Evolutionary conservation across 2,797 vertebrate genomes (phyloP), one percentile per base, ranked within the genome.

Genomic region (Manis javanica): DNA sequence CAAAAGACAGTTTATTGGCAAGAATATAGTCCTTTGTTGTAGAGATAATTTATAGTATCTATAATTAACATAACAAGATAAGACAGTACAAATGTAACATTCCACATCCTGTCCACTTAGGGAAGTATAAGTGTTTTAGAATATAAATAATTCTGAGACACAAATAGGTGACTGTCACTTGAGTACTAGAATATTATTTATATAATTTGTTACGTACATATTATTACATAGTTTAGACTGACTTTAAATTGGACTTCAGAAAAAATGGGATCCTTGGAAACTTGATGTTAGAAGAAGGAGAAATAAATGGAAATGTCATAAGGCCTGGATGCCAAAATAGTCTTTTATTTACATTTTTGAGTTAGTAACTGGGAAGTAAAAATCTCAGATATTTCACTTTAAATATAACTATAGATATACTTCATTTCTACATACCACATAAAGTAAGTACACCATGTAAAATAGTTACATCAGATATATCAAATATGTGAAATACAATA

Each of bases 71-170:
- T 51, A 72, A 71, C 16, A 75, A 66, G 31, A 87, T 37, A 11
- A 78, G 18, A 93, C 39, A 86, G 92, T 46, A 4, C 72, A 97
- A 81, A 94, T 7, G 23, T 31, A 63, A 92, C 82, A 86, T 72
- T 55, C 42, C 19, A 57, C 37, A n/a, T 42, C 19, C 46, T 66
- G 34, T 69, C 14, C 42, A 79, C 72, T 59, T 78, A 49, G n/a
- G 69, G 46, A 92, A 89, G 71, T 37, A 0, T 21, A 53, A 78
- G 31, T 71, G 49, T 14, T 85, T 85, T 64, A 90, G 21, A 86
- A 71, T 46, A 23, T 15, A 68, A 88, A 61, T 74, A 83, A 37
- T 85, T 85, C 51, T 87, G 46, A 87, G n/a, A 79, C 55, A 90
- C 14, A 85, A 90, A 94, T 6, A 83, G 51, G 11, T 61, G 63